Percentiles rank a stretch among this genome's conserved stretches.
Evolutionary conservation across 2,888 invertebrate genomes (phyloP).

Genomic region (Agriopis leucophaearia): DNA sequence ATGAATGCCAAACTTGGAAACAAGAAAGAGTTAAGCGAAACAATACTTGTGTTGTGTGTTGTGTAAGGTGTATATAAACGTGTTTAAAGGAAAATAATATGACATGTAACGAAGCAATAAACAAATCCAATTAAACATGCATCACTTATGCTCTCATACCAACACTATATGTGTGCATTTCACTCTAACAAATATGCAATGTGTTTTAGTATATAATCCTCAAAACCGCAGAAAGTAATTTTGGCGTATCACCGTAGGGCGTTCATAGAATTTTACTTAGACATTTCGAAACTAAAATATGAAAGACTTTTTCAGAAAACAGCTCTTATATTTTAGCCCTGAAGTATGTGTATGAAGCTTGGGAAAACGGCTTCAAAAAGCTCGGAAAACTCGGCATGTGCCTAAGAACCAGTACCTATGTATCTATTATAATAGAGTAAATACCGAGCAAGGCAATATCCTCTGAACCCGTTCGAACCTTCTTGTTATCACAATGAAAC

Average conservation of each 20-base stretch:
- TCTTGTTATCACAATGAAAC: constrained; percentile 20
- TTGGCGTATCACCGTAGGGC: too few species aligned
- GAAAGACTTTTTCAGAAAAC: too few species aligned
- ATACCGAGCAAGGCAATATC: constrained; percentile 8
- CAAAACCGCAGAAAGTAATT: too few species aligned
- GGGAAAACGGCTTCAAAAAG: not conserved
- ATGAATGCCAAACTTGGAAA: constrained; percentile 21
- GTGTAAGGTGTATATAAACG: not conserved
- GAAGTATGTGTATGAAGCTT: not conserved
- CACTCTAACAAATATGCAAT: too few species aligned
- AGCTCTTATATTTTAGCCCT: not conserved
- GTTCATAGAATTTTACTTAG: too few species aligned
- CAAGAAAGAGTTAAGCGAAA: constrained; percentile 5
- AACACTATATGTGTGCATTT: too few species aligned
- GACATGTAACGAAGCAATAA: too few species aligned
- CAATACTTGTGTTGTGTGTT: constrained; percentile 7
- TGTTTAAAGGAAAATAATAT: too few species aligned
- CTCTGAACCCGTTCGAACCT: constrained; percentile 18
- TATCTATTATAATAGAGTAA: constrained; percentile 2
- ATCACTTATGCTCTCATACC: too few species aligned
- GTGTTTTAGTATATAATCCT: too few species aligned
- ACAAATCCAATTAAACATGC: too few species aligned
- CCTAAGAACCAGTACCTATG: not conserved
- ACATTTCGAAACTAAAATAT: too few species aligned
- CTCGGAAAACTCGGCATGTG: not conserved